Evolutionary conservation across 2,797 vertebrate genomes (phyloP), one percentile per base, ranked within the genome.

Genomic region (Selene dorsalis): DNA sequence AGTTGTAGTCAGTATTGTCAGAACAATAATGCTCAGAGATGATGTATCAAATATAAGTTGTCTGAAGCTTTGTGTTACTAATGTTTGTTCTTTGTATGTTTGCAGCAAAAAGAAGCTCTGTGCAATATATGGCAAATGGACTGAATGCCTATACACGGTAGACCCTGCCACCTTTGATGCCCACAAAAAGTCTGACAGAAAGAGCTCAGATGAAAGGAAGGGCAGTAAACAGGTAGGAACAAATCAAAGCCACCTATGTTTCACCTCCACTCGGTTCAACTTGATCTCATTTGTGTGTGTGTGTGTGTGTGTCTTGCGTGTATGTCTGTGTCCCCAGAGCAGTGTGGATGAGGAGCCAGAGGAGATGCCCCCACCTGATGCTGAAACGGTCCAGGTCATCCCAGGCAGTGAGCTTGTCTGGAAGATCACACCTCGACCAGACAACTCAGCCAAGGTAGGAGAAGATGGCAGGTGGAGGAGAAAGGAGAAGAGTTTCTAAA

Each of bases 61-160:
- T 24, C 38, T 47, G 10, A 79, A 72, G 52, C 38, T 50, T 60
- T 60, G 52, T 69, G 58, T 68, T 30, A 61, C 55, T 58, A 28
- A 71, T 39, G 24, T 69, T 10, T 38, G 11, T 43, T 50, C 11
- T 30, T 66, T 71, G 9, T 69, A 4, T 78, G 28, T 84, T 77
- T 77, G 60, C 94, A 99, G 98, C 93, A 99, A 99, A 92, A 98
- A 95, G 94, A 99, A 97, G 84, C 93, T 98, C 3, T 97, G 96
- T 85, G 96, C 97, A 0, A 95, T 99, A 32, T 99, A 99, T 18
- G 98, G 98, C 57, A 99, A 99, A 86, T 99, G 98, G 98, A 99
- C 98, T 0, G 98, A 99, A 79, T 98, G 97, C 82, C 90, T 99
- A 18, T 99, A 97, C 88, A 95, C 95, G 1, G 94, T 97, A 18